Percentiles rank a stretch among this genome's conserved stretches.
Evolutionary conservation across 2,888 invertebrate genomes (phyloP).

Genomic region (Catonia carolina): DNA sequence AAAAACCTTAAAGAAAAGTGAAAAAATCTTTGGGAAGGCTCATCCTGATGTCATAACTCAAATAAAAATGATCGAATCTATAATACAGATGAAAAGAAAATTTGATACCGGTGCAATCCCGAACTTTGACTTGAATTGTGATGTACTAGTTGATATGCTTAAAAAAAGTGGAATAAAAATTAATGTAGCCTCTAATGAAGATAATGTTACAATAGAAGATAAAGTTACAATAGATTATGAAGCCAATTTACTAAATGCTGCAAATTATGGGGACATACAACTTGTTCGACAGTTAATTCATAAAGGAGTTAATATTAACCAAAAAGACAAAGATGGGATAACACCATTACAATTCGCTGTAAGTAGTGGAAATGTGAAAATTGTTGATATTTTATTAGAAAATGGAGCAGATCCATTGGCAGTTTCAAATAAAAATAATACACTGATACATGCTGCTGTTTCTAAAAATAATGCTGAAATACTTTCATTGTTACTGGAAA

Average conservation of each 20-base stretch:
- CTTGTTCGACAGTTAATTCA: conserved; percentile 5
- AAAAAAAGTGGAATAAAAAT: too few species aligned
- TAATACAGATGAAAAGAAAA: too few species aligned
- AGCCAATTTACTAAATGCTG: conserved; percentile 18
- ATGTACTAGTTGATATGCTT: too few species aligned
- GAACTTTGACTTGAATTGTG: too few species aligned
- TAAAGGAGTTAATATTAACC: conserved; percentile 18
- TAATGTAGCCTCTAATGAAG: too few species aligned
- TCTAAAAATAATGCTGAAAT: conserved; percentile 25
- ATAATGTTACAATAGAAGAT: too few species aligned
- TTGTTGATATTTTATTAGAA: conserved; percentile 24
- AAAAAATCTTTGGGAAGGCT: too few species aligned
- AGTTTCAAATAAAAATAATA: conserved; percentile 29
- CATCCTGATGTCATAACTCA: too few species aligned
- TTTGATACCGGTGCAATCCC: too few species aligned
- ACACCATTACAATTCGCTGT: conserved; percentile 31
- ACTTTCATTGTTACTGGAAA: conserved; percentile 25
- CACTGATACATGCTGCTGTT: conserved; percentile 31
- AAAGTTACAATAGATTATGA: too few species aligned
- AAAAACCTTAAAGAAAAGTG: too few species aligned
- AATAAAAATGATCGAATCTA: too few species aligned
- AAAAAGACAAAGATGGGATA: conserved; percentile 21
- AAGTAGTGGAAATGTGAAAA: conserved; percentile 19
- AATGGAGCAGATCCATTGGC: conserved; percentile 19
- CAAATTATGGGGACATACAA: conserved; percentile 10